Percentiles rank a stretch among this genome's conserved stretches.
Evolutionary conservation across 2,888 invertebrate species (phyloP).

Genomic region (Frankliniella intonsa): DNA sequence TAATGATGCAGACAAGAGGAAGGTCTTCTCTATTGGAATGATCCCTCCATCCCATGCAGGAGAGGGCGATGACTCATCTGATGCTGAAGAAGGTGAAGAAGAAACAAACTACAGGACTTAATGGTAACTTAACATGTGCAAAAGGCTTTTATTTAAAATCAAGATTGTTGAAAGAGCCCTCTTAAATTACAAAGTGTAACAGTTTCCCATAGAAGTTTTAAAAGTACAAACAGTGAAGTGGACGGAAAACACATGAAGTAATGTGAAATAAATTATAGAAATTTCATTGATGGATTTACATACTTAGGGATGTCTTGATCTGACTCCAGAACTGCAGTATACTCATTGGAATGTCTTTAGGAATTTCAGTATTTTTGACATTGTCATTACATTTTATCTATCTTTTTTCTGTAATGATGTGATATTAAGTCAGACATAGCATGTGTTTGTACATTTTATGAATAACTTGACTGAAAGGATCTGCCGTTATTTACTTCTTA

Average conservation of each 20-base stretch:
- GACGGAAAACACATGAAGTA: too few species aligned
- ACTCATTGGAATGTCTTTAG: background rate
- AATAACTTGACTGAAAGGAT: background rate
- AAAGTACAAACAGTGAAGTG: too few species aligned
- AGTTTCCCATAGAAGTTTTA: too few species aligned
- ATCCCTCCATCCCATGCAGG: background rate
- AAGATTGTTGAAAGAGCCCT: too few species aligned
- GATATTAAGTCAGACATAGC: slow-evolving; percentile 2
- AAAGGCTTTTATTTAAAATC: too few species aligned
- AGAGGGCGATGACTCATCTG: background rate
- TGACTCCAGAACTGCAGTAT: too few species aligned
- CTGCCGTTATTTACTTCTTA: too few species aligned
- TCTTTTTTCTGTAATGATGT: background rate
- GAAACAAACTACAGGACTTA: background rate
- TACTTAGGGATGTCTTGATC: too few species aligned
- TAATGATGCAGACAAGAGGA: background rate
- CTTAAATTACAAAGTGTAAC: too few species aligned
- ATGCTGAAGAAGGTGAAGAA: background rate
- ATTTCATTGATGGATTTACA: too few species aligned
- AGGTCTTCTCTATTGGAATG: background rate
- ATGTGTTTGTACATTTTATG: background rate
- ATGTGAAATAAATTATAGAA: too few species aligned
- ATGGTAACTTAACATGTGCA: too few species aligned
- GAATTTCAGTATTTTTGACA: background rate
- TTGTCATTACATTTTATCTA: background rate